Conservation (phyloP, 1,140 invertebrate genomes). For the Zaprionus africanus region DNA sequence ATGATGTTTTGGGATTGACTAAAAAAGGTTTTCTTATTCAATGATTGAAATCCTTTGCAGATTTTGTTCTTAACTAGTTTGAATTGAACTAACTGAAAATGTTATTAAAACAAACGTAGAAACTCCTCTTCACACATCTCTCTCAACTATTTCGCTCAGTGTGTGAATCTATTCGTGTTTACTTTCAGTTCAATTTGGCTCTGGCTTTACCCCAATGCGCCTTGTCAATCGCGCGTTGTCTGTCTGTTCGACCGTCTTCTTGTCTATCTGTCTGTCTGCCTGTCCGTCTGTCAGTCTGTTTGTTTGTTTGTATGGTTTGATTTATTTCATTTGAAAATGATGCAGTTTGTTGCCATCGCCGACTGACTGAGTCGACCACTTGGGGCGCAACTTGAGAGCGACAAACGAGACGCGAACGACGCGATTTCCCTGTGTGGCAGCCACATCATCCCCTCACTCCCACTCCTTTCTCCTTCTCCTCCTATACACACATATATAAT, state of each 20-base stretch:
- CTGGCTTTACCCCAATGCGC: slow-evolving; percentile 30
- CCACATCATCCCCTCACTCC: neutral
- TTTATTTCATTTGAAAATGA: slow-evolving; percentile 82
- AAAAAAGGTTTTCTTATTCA: neutral
- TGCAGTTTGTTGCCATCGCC: slow-evolving; percentile 60
- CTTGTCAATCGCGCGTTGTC: slow-evolving; percentile 18
- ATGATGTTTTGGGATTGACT: neutral
- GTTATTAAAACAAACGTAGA: neutral
- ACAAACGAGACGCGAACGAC: slow-evolving; percentile 26
- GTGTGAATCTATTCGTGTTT: slow-evolving; percentile 26
- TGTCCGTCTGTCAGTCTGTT: slow-evolving; percentile 55
- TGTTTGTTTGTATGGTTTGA: slow-evolving; percentile 79
- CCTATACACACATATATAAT: slow-evolving; percentile 3
- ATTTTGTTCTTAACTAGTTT: no score
- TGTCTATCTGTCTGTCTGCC: slow-evolving; percentile 8
- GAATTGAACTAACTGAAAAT: no score
- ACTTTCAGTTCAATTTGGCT: slow-evolving; percentile 53
- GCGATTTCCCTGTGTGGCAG: slow-evolving; percentile 22
- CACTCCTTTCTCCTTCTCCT: neutral
- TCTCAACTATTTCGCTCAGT: neutral
- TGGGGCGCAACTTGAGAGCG: slow-evolving; percentile 47
- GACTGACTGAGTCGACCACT: slow-evolving; percentile 40
- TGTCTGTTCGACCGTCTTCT: slow-evolving; percentile 17
- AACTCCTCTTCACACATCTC: neutral
- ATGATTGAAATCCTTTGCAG: no score